These are phyloP conservation scores for Cydia fagiglandana DNA, from an alignment of 1,140 invertebrate genomes.

Conservation along the genomic window DNA sequence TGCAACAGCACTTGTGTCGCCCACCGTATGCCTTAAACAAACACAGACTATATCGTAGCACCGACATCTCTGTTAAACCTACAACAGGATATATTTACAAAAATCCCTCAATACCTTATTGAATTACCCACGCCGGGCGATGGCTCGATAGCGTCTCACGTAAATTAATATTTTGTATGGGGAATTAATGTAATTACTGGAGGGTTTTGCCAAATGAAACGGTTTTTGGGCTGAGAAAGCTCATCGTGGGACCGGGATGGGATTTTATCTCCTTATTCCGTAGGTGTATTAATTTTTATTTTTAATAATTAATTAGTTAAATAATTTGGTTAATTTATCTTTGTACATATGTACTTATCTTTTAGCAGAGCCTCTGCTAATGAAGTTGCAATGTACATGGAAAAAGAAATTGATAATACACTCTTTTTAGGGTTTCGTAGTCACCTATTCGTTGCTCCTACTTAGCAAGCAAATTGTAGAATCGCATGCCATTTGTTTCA, in stretches of 20 bases:
- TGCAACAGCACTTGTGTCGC: constrained; percentile 30
- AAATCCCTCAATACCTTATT: constrained; percentile 67
- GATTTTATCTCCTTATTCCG: neutral
- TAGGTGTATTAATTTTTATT: neutral
- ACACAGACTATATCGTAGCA: constrained; percentile 47
- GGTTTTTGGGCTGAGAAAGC: neutral
- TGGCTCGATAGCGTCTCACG: constrained; percentile 43
- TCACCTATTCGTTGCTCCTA: too few relatives aligned
- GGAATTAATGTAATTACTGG: constrained; percentile 22
- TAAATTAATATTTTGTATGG: constrained; percentile 64
- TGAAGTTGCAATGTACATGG: too few relatives aligned
- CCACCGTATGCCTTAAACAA: constrained; percentile 57
- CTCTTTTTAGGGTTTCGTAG: too few relatives aligned
- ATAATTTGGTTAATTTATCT: too few relatives aligned
- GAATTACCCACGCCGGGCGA: constrained; percentile 61
- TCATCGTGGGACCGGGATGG: neutral
- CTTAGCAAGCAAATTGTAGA: too few relatives aligned
- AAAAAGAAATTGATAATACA: too few relatives aligned
- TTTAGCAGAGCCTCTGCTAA: too few relatives aligned
- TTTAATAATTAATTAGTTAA: too few relatives aligned
- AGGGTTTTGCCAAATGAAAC: constrained; percentile 1
- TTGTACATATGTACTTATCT: too few relatives aligned
- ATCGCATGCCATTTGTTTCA: too few relatives aligned
- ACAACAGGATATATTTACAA: constrained; percentile 57
- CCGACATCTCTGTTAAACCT: constrained; percentile 47